A percentile compares a stretch with the other conserved stretches of the same genome.
phyloP scores from a whole-genome alignment of 2,797 vertebrate genomes.

The Sebastes hubbsi region DNA sequence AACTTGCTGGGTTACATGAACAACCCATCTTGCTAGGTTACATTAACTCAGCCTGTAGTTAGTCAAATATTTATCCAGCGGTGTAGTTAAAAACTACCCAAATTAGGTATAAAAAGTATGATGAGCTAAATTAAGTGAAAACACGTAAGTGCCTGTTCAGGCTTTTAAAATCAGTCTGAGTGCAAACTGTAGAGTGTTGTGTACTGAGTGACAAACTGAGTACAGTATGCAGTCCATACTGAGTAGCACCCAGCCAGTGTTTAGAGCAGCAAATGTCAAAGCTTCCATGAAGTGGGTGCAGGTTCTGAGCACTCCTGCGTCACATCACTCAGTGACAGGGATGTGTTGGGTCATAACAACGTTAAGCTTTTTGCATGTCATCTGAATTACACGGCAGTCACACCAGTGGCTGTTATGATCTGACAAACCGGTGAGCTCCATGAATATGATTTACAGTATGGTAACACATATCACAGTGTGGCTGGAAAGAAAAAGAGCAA shows the following conservation, averaged over 20 bases:
- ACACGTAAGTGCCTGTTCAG: too few species aligned
- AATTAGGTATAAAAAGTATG: too few species aligned
- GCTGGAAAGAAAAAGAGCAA: not conserved
- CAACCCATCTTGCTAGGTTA: too few species aligned
- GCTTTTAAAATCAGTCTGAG: too few species aligned
- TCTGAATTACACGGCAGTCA: constrained; percentile 40
- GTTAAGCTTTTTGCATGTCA: constrained; percentile 26
- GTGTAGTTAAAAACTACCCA: too few species aligned
- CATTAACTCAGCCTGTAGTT: too few species aligned
- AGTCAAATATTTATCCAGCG: too few species aligned
- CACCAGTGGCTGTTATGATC: constrained; percentile 24
- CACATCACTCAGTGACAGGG: not conserved
- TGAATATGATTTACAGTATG: constrained; percentile 35
- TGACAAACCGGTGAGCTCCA: constrained; percentile 26
- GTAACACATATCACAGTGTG: constrained; percentile 20
- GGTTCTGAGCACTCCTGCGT: not conserved
- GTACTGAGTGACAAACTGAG: not conserved
- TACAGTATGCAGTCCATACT: not conserved
- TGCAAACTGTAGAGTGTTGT: not conserved
- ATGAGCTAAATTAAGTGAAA: too few species aligned
- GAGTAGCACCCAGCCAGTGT: not conserved
- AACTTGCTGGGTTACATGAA: too few species aligned
- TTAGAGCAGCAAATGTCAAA: constrained; percentile 20
- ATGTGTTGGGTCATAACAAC: constrained; percentile 1
- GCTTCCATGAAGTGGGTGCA: not conserved